Evolutionary conservation across 1,140 invertebrate species (phyloP).

Genomic region (Calephelis nemesis): DNA sequence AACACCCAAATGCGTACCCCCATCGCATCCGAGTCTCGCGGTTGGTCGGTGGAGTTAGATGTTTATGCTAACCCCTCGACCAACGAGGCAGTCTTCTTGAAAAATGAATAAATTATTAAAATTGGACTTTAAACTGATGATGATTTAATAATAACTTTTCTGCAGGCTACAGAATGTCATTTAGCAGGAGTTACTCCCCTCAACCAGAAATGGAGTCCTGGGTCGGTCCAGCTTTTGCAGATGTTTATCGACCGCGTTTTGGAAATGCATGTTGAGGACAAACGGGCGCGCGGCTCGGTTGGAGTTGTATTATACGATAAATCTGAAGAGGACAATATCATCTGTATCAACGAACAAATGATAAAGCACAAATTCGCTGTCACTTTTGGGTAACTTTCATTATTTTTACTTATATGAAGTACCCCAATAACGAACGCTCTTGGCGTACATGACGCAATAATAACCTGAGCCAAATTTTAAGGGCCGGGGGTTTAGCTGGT

Average conservation of each 20-base stretch:
- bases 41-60: too few species aligned
- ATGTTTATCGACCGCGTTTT: constrained; percentile 40
- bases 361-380: constrained; percentile 63
- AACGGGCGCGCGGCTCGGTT: constrained; percentile 44
- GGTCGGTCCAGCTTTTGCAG: constrained; percentile 47
- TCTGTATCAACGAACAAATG: constrained; percentile 61
- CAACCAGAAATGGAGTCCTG: constrained; percentile 58
- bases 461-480: too few species aligned
- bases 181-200: constrained; percentile 58
- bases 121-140: too few species aligned
- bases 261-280: constrained; percentile 59
- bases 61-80: too few species aligned
- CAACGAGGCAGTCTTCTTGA: too few species aligned
- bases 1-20: too few species aligned
- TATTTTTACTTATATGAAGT: too few species aligned
- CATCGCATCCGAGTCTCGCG: too few species aligned
- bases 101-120: too few species aligned
- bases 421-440: too few species aligned
- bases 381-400: constrained; percentile 53
- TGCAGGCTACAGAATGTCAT: constrained; percentile 62
- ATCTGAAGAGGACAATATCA: constrained; percentile 39
- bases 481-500: too few species aligned
- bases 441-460: too few species aligned
- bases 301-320: constrained; percentile 56
- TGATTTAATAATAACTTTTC: background rate